Base-by-base conservation (phyloP, 2,113 vertebrate genomes). In the Chitala chitala region DNA sequence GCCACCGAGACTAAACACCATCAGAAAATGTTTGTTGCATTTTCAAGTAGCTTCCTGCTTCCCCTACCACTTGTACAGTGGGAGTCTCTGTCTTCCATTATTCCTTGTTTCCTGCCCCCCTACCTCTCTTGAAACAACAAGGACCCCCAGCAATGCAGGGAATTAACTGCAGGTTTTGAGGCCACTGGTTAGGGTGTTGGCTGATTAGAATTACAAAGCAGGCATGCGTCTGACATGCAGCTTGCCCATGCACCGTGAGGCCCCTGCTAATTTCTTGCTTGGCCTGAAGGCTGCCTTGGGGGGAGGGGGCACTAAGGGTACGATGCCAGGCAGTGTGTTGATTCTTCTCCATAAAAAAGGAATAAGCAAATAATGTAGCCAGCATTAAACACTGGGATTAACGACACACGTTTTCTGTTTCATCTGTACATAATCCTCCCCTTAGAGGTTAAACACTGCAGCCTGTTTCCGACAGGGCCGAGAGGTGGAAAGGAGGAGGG, bases 151-250 rank as follows among this genome's bases (percentile, higher is more conserved):
- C 86, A 1, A 81, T 77, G 76, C 71, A 80, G 80, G 78, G 81
- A 86, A 84, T n/a, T 84, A 85, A 87, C 83, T 85, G 83, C 85
- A 83, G 85, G 83, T 88, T 85, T 84, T 78, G 79, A 82, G 81
- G 81, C 84, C 82, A 84, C 84, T 86, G 82, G 87, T 88, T 87
- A 90, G 86, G 82, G 83, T 69, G 44, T 81, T 79, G 83, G 78
- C 84, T 87, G 85, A 90, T 90, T 89, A 87, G 86, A 86, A 91
- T 87, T 86, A 83, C 85, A 87, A 74, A 79, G 79, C 79, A 83
- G 77, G 78, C 82, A 80, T 82, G 80, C 82, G 78, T 80, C 79
- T 76, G 79, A 75, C 77, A 74, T 78, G 64, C 76, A 2, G 8
- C 77, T 72, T 73, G 76, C 76, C 80, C 69, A 77, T 78, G 79